These are phyloP conservation scores for Dolichoris vasculosae DNA, from an alignment of 1,140 invertebrate genomes.

Conservation along the genomic window DNA sequence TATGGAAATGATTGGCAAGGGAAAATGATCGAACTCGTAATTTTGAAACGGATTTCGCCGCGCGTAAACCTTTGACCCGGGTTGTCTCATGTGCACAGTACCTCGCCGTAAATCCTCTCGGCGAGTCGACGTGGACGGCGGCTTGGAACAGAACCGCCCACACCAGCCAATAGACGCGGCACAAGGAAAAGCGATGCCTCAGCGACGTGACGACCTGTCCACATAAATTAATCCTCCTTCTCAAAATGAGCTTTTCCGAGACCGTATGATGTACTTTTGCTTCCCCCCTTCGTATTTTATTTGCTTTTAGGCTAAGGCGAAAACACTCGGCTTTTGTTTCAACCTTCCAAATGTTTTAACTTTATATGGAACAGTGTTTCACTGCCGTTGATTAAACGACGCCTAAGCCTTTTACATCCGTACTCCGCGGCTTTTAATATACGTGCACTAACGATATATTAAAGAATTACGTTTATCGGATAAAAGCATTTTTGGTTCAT, in stretches of 20 bases:
- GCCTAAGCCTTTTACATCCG: too few species aligned
- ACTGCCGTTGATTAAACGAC: too few species aligned
- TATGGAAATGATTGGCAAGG: background rate
- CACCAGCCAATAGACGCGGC: constrained; percentile 98
- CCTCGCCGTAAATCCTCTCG: constrained; percentile 92
- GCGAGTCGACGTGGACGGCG: constrained; percentile 96
- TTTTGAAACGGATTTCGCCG: background rate
- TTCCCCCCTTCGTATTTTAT: too few species aligned
- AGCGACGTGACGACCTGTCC: background rate
- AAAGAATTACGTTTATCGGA: too few species aligned
- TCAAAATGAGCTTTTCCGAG: background rate
- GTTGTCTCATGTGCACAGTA: constrained; percentile 56
- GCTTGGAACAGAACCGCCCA: constrained; percentile 99
- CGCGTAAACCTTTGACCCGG: background rate
- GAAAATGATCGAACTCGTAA: background rate
- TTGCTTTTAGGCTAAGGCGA: too few species aligned
- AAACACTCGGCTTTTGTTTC: too few species aligned
- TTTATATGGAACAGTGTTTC: too few species aligned
- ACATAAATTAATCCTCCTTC: constrained; percentile 23
- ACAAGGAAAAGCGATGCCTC: constrained; percentile 88
- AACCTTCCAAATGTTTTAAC: too few species aligned
- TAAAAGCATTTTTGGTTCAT: too few species aligned
- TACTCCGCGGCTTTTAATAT: too few species aligned
- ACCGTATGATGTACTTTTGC: background rate
- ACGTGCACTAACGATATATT: too few species aligned